Evolutionary conservation across 2,797 vertebrate species (phyloP), one percentile per base, ranked within the genome.

Genomic region (Pseudomugil gertrudae): DNA sequence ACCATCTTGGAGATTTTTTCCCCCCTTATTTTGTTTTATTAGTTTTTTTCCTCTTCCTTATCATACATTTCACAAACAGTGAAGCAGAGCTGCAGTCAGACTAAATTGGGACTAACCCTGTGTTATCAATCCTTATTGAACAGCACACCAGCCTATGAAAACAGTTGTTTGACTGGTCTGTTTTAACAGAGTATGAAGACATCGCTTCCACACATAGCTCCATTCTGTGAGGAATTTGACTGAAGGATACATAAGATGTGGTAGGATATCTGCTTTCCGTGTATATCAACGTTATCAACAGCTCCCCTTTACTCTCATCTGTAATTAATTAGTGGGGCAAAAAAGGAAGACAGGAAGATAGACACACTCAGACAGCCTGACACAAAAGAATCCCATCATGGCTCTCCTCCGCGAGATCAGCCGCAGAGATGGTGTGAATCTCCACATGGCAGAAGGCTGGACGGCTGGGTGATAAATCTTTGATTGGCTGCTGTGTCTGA

Each of bases 401-500:
- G 57, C 74, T 66, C 57, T 43, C 15, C 68, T 87, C 65, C 40
- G 57, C 62, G 63, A 72, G 80, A 84, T 72, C 54, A 66, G 77
- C 80, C 52, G 68, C 68, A 81, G 79, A 84, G 73, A 83, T 57
- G 62, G 74, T 72, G 83, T 77, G 81, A 78, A 64, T 81, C 84
- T 89, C 86, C 87, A 89, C 88, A 90, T 87, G 81, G 84, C 79
- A 82, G 75, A 83, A 79, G 76, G 75, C 78, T 80, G 84, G 81
- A 87, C 75, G 80, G 80, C 71, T 75, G 74, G 74, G 73, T 76
- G 85, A 89, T 91, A 85, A 87, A 91, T 88, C 83, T 91, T 85
- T 90, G 88, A 92, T 85, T 87, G 91, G 87, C 83, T 83, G 85
- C 86, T 83, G 85, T 73, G 79, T 86, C 72, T 77, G 86, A 82